Evolutionary conservation across 2,113 vertebrate species (phyloP), one percentile per base, ranked within the genome.

Genomic region (Ptilonorhynchus violaceus): DNA sequence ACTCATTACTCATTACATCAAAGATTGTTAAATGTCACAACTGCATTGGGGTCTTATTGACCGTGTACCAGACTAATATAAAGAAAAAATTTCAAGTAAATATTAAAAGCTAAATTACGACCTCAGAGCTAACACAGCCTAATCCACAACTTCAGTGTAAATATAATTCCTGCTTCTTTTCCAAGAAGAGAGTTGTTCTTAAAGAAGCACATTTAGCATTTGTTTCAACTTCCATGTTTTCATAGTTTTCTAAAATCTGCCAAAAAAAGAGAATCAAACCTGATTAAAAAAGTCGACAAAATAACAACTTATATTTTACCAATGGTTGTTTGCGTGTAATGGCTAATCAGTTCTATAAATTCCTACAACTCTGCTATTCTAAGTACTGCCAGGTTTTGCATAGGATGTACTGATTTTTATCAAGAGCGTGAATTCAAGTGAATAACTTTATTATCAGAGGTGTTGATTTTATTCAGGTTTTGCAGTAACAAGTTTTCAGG

Each of bases 1-100:
- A n/a, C 46, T 69, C 3, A n/a, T 82, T 88, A n/a, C 46, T 69
- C 3, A n/a, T 82, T 88, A 13, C 23, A 39, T 49, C 85, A 49
- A 68, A 28, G 15, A 81, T 47, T 84, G 22, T 80, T 81, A 68
- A 96, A 68, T 85, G 17, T 64, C 89, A 89, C 41, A 72, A 10
- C 28, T 69, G 20, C 18, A 41, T 8, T 58, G 12, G 11, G 62
- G 66, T 46, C 58, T 81, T 85, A 60, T 52, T 89, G 58, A 39
- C n/a, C 0, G 0, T 59, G 27, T 64, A 50, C 41, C 6, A 94
- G 25, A 41, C 18, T 74, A 84, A 81, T 46, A 69, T 8, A 56
- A 68, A 23, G 28, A 72, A 93, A 91, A n/a, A 72, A 78, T 87
- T 87, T 89, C 35, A 75, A 74, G 82, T 44, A 88, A 95, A 95